phyloP scores from a whole-genome alignment of 2,797 vertebrate species.

The Macroramphosus scolopax region DNA sequence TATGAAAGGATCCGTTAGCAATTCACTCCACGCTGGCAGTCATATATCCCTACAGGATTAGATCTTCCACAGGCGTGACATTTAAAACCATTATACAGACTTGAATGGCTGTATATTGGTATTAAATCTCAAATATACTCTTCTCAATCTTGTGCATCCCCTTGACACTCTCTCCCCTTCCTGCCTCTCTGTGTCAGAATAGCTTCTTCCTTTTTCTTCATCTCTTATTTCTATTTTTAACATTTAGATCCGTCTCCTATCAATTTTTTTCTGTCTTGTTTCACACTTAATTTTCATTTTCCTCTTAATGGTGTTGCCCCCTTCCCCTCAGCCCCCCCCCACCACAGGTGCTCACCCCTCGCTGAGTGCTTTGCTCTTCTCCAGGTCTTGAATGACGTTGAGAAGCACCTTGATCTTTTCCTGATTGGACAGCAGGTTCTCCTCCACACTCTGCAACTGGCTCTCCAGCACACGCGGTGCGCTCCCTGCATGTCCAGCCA shows the following conservation, averaged over 20 bases:
- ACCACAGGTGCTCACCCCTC: slow-evolving; percentile 85
- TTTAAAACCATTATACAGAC: slow-evolving; percentile 55
- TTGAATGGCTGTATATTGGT: slow-evolving; percentile 48
- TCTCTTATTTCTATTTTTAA: slow-evolving; percentile 5
- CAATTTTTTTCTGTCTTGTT: too few relatives aligned
- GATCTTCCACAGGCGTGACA: slow-evolving; percentile 43
- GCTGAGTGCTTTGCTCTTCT: slow-evolving; percentile 93
- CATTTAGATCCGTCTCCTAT: too few relatives aligned
- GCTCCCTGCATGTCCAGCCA: slow-evolving; percentile 77
- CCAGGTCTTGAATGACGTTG: slow-evolving; percentile 98
- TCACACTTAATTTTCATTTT: neutral
- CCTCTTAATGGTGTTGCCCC: neutral
- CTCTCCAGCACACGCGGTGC: slow-evolving; percentile 75
- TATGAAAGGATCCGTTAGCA: slow-evolving; percentile 6
- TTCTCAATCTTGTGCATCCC: slow-evolving; percentile 29
- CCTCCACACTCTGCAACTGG: slow-evolving; percentile 90
- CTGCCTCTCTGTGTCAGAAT: too few relatives aligned
- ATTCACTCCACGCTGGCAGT: slow-evolving; percentile 32
- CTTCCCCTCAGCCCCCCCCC: neutral
- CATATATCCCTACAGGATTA: slow-evolving; percentile 24
- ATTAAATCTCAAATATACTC: slow-evolving; percentile 37
- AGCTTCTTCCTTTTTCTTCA: too few relatives aligned
- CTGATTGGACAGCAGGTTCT: slow-evolving; percentile 92
- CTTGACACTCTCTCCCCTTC: slow-evolving; percentile 12
- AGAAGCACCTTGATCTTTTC: slow-evolving; percentile 99